Evolutionary conservation across 2,888 invertebrate genomes (phyloP).

Genomic region (Ophion ventricosus): DNA sequence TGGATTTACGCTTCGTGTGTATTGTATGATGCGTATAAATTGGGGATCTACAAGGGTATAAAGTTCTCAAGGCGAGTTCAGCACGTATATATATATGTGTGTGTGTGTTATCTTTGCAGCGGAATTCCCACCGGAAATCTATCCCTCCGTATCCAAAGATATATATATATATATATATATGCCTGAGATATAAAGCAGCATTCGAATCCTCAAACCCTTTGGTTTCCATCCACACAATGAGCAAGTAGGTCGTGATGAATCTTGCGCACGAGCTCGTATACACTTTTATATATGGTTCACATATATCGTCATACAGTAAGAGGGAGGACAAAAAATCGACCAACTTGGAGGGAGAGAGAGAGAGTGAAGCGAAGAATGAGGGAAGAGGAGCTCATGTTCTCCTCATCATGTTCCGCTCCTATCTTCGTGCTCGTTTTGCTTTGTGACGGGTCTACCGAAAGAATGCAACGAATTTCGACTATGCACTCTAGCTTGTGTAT

Average conservation of each 20-base stretch:
- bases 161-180: conserved; percentile 21
- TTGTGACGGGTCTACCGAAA: conserved; percentile 12
- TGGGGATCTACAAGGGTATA: conserved; percentile 14
- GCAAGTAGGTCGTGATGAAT: conserved; percentile 59
- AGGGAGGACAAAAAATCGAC: not conserved
- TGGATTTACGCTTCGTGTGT: not conserved
- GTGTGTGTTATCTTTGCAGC: not conserved
- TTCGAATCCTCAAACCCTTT: conserved; percentile 35
- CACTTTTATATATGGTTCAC: conserved; percentile 12
- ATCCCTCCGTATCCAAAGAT: not conserved
- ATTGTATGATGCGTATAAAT: not conserved
- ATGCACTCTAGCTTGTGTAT: not conserved
- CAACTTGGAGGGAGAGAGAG: not conserved
- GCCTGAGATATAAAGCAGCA: not conserved
- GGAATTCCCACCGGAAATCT: conserved; percentile 26
- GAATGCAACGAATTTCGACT: conserved; percentile 28
- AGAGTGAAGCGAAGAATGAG: conserved; percentile 2
- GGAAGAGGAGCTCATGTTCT: conserved; percentile 10
- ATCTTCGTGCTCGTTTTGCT: conserved; percentile 33
- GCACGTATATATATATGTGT: not conserved
- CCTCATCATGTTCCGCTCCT: conserved; percentile 14
- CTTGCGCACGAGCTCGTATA: conserved; percentile 32
- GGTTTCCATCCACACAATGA: conserved; percentile 34
- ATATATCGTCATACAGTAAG: conserved; percentile 4
- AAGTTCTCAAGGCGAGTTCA: conserved; percentile 19